A percentile compares a stretch with the other conserved stretches of the same genome.
These are phyloP conservation scores for Hydriomena furcata DNA, from an alignment of 2,888 invertebrate species.

Conservation along the genomic window DNA sequence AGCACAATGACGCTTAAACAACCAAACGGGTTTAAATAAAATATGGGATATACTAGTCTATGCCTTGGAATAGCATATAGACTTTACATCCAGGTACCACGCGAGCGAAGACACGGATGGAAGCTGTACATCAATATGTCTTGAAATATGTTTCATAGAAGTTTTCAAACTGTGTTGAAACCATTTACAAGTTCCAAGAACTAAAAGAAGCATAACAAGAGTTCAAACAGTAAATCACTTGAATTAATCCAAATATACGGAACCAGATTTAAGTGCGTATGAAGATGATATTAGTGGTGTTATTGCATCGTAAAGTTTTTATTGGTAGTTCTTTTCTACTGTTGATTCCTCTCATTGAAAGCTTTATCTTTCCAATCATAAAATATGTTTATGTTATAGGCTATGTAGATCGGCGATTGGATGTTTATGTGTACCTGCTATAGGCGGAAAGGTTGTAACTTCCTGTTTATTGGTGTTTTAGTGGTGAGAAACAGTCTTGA, in stretches of 20 bases:
- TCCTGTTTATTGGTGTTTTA: constrained; percentile 24
- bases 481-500: constrained; percentile 21
- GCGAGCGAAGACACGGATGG: no score
- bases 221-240: constrained; percentile 27
- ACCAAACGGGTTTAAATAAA: no score
- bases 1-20: no score
- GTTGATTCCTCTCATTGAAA: constrained; percentile 27
- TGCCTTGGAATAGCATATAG: no score
- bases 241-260: constrained; percentile 67
- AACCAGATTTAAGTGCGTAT: constrained; percentile 46
- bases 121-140: no score
- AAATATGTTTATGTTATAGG: constrained; percentile 25
- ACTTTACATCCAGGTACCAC: no score
- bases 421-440: constrained; percentile 18
- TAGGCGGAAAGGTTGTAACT: constrained; percentile 18
- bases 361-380: constrained; percentile 26
- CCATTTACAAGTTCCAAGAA: constrained; percentile 7
- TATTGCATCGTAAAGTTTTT: constrained; percentile 38
- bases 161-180: not conserved
- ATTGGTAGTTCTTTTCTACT: constrained; percentile 28
- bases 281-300: constrained; percentile 45
- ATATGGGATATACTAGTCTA: no score
- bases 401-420: constrained; percentile 26
- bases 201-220: constrained; percentile 8
- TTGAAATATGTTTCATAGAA: no score